phyloP scores from a whole-genome alignment of 23 tunicate genomes.

The Trididemnum miniatum region DNA sequence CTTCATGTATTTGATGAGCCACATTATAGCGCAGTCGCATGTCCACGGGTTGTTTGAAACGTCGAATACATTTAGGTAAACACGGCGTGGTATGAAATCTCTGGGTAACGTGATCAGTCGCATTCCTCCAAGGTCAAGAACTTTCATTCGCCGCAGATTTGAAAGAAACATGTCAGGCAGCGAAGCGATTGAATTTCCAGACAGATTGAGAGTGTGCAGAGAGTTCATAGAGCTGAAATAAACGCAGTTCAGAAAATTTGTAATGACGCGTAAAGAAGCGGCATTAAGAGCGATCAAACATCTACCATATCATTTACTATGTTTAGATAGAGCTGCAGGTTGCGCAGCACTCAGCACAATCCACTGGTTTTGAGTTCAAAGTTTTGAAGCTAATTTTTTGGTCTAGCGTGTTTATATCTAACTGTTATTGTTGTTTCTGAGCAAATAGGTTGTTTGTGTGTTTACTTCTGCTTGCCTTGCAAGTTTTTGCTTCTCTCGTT shows the following conservation, averaged over 20 bases:
- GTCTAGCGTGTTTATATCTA: too few species aligned
- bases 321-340: not conserved
- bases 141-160: slow-evolving; percentile 39
- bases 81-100: slow-evolving; percentile 65
- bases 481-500: too few species aligned
- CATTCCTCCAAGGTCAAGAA: slow-evolving; percentile 46
- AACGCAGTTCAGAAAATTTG: too few species aligned
- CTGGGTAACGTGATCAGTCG: slow-evolving; percentile 38
- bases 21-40: slow-evolving; percentile 61
- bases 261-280: too few species aligned
- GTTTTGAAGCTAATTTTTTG: too few species aligned
- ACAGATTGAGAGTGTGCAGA: slow-evolving; percentile 58
- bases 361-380: too few species aligned
- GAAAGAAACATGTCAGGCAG: slow-evolving; percentile 45
- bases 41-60: slow-evolving; percentile 64
- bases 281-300: too few species aligned
- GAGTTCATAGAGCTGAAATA: slow-evolving; percentile 54
- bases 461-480: too few species aligned
- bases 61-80: slow-evolving; percentile 56
- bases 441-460: too few species aligned
- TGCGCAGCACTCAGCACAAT: too few species aligned
- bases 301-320: not conserved
- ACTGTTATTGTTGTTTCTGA: too few species aligned
- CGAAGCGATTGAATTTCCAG: slow-evolving; percentile 46
- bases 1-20: slow-evolving; percentile 77